phyloP scores from a whole-genome alignment of 2,113 vertebrate species.

The Crypturellus undulatus region DNA sequence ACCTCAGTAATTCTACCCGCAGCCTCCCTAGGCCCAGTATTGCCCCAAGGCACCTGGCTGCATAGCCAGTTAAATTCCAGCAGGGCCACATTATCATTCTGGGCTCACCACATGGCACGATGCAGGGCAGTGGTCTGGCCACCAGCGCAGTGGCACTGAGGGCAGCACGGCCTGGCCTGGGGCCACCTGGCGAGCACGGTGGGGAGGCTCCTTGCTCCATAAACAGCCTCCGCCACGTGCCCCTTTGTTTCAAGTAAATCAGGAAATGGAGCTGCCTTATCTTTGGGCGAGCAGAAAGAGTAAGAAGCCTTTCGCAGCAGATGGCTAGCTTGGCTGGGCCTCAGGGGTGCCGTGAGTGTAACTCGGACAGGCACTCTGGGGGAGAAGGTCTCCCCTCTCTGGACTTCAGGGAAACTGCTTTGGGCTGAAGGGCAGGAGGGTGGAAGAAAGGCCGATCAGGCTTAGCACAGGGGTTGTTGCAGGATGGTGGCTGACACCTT shows the following conservation, averaged over 20 bases:
- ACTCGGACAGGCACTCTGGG: not conserved
- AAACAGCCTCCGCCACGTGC: not conserved
- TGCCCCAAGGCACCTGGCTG: constrained; percentile 21
- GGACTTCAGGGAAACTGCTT: not conserved
- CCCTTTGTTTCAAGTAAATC: not conserved
- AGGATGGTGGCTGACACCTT: accelerated
- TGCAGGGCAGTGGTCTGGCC: too few relatives aligned
- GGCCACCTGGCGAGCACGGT: not conserved
- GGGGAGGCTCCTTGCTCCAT: not conserved
- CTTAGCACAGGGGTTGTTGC: not conserved
- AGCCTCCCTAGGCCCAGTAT: constrained; percentile 45
- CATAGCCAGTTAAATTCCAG: not conserved
- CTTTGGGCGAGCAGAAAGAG: not conserved
- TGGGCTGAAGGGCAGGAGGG: not conserved
- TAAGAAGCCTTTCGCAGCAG: not conserved
- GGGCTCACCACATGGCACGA: constrained; percentile 1
- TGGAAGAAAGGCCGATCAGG: not conserved
- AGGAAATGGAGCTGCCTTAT: not conserved
- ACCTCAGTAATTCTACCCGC: constrained; percentile 61
- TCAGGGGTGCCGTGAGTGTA: not conserved
- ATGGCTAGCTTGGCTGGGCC: not conserved
- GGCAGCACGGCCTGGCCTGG: not conserved
- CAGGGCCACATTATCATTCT: not conserved
- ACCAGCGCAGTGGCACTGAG: too few relatives aligned
- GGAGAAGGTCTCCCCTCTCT: not conserved